Base-by-base conservation (phyloP, 2,797 vertebrate genomes). In the Naso thynnoides region DNA sequence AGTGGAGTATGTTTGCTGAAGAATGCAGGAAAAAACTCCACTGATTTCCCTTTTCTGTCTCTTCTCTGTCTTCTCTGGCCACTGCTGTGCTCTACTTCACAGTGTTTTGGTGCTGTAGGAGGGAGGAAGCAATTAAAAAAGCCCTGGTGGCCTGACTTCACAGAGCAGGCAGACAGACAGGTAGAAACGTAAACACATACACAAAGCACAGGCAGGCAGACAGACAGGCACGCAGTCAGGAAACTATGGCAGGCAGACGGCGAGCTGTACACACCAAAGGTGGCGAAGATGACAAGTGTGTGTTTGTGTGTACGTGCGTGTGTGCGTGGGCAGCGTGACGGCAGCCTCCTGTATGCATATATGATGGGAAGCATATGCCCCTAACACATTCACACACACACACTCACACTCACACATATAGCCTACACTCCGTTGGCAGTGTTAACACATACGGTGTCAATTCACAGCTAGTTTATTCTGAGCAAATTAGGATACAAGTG, bases 91-190 rank as follows among this genome's bases (percentile, higher is more conserved):
- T 81, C 69, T 68, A 58, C 68, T 81, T 85, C 84, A 79, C 70
- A 53, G 78, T 83, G 78, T 84, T 85, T 82, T 83, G 79, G 76
- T 84, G 70, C 72, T 82, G 71, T 61, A 77, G 84, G 86, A 86
- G 76, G 86, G 88, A 91, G 91, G 93, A 93, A 94, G 89, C 89
- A 91, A 93, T 91, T 92, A 88, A 88, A 83, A 84, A 88, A 82
- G 66, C 79, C 88, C 83, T 84, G 92, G 93, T 94, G 94, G 91
- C 82, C 85, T 71, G 77, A 87, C 90, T 88, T 91, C 83, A 90
- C 78, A 90, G 85, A 73, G 77, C 56, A 65, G 63, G 74, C 82
- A 86, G 80, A 71, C 74, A 89, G 87, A 83, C 85, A 90, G 86
- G 87, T 86, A 91, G 86, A 73, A 83, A 88, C 75, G 82, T 83